Conservation (phyloP, 2,113 vertebrate genomes). For the Argyrosomus japonicus region DNA sequence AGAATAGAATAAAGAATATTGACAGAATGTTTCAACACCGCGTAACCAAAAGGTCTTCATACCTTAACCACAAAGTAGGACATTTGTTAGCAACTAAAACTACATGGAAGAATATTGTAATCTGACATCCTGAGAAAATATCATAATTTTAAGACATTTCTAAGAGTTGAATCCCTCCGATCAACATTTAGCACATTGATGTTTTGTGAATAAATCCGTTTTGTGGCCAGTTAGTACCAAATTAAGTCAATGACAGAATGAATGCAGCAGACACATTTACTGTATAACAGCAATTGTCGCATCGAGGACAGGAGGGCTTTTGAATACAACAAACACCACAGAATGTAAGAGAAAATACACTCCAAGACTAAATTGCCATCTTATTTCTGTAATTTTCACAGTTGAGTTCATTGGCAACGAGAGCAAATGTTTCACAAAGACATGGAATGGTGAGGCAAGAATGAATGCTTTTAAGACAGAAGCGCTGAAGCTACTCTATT, state of each 20-base stretch:
- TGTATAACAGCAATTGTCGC: not conserved
- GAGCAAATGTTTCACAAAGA: conserved; percentile 14
- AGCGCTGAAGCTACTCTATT: not conserved
- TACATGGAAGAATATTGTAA: not conserved
- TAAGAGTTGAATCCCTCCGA: not conserved
- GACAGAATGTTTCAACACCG: not conserved
- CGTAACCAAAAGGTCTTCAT: not conserved
- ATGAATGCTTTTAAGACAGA: conserved; percentile 1
- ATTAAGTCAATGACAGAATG: not conserved
- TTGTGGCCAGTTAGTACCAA: not conserved
- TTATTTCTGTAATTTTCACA: not conserved
- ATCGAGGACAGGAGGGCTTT: not conserved
- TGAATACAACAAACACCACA: not conserved
- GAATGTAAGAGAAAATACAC: not conserved
- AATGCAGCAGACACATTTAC: not conserved
- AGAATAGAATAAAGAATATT: not conserved
- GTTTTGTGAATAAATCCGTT: not conserved
- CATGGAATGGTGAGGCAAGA: not conserved
- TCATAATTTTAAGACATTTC: not conserved
- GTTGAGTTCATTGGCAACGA: not conserved
- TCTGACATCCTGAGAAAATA: not conserved
- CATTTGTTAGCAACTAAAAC: not conserved
- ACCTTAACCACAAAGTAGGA: not conserved
- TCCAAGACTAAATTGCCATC: not conserved
- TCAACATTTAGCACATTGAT: not conserved